Evolutionary conservation across 2,797 vertebrate species (phyloP).

Genomic region (Fratercula arctica): DNA sequence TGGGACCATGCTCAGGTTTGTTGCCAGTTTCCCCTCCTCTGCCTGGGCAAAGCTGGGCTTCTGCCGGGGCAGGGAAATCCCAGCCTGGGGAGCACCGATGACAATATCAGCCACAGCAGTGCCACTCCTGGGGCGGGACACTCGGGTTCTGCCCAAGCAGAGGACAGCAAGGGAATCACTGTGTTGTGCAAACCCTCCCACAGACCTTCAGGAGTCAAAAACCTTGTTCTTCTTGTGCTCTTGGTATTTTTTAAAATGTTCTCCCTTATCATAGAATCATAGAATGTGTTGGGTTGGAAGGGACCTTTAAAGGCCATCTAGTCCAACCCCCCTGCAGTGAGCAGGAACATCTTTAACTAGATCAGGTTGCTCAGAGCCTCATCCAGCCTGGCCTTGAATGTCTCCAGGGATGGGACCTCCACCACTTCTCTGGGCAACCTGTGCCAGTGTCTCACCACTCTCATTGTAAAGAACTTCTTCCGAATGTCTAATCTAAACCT

Average conservation of each 20-base stretch:
- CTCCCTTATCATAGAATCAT: neutral
- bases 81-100: no score
- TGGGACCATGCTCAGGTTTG: accelerated
- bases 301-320: no score
- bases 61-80: neutral
- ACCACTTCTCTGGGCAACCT: no score
- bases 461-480: no score
- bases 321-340: no score
- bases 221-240: neutral
- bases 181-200: neutral
- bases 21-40: neutral
- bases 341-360: no score
- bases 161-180: neutral
- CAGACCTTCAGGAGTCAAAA: neutral
- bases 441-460: no score
- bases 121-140: neutral
- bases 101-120: neutral
- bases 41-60: neutral
- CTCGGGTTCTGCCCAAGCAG: neutral
- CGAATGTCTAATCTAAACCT: no score
- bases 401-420: no score
- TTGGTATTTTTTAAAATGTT: neutral
- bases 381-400: no score
- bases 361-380: no score
- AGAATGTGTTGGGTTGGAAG: no score